Evolutionary conservation across 2,797 vertebrate species (phyloP), one percentile per base, ranked within the genome.

Genomic region (Siniperca obscura): DNA sequence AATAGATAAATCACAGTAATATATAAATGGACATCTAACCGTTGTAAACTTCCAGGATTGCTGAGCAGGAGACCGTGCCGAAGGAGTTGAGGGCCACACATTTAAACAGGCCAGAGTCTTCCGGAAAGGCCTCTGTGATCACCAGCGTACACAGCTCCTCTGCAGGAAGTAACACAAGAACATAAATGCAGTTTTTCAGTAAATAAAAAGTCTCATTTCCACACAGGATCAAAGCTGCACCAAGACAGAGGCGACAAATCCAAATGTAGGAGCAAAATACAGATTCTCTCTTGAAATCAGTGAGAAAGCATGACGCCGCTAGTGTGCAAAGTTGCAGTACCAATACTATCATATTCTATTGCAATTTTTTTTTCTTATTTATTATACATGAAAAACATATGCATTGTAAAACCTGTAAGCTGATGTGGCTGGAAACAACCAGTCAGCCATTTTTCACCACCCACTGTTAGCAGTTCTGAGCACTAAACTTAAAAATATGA

Each of bases 141-240:
- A 98, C 96, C 82, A 98, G 93, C 3, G 97, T 98, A 60, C 97
- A 97, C 78, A 98, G 92, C 92, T 98, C 97, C 94, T 98, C 97
- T 98, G 92, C 22, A 73, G 30, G 74, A 13, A 42, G 25, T 2
- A 76, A 78, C 38, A 79, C 16, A 52, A 50, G 0, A 21, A 57
- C 53, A 60, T 38, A 0, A 25, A 55, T 21, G 11, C 2, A 53
- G 2, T 17, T 53, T 25, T 38, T 40, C 13, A 46, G 27, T 34
- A 0, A 55, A 25, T 38, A 25, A 40, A 19, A 48, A 16, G 17
- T 46, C 44, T 10, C 21, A 17, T 17, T 75, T 75, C 52, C 17
- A 60, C 16, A 52, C 67, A 25, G 7, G 16, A 56, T 64, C 50
- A 53, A 34, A 14, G n/a, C 70, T 52, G 42, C n/a, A 42, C 27